phyloP scores from a whole-genome alignment of 2,888 invertebrate genomes.

The Ernsta delagoae region DNA sequence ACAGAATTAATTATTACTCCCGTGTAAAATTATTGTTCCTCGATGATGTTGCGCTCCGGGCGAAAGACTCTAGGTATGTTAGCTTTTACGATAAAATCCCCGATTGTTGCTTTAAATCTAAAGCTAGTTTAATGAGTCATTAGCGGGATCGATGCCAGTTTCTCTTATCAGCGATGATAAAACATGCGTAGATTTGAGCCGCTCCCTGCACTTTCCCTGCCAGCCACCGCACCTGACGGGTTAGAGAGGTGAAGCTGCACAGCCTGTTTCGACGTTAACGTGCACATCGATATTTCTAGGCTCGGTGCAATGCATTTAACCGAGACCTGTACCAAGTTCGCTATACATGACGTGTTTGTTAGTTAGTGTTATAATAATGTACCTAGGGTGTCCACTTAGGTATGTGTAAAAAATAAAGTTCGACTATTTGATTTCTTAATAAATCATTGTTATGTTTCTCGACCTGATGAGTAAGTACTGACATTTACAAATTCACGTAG shows the following conservation, averaged over 20 bases:
- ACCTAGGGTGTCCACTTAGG: no score
- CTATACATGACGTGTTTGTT: not conserved
- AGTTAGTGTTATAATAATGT: no score
- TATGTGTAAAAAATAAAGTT: no score
- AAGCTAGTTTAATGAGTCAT: constrained; percentile 62
- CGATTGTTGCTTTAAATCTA: constrained; percentile 39
- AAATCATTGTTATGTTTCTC: no score
- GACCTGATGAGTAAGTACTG: no score
- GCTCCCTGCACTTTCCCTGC: constrained; percentile 80
- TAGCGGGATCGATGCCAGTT: constrained; percentile 66
- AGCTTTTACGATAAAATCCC: not conserved
- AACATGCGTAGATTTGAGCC: constrained; percentile 75
- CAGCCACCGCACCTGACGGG: constrained; percentile 53
- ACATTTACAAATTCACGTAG: no score
- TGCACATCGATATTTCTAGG: constrained; percentile 57
- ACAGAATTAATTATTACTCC: not conserved
- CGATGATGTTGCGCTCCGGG: not conserved
- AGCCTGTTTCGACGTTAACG: constrained; percentile 63
- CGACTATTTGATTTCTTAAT: no score
- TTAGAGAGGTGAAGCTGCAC: constrained; percentile 62
- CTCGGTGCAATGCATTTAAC: constrained; percentile 56
- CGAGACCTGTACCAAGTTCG: constrained; percentile 17
- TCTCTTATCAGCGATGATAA: constrained; percentile 81
- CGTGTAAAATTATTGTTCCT: not conserved
- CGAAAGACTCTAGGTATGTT: not conserved